A percentile compares a stretch with the other conserved stretches of the same genome.
These are phyloP conservation scores for Peromyscus nudipes DNA, from an alignment of 2,797 vertebrate species.

Conservation along the genomic window DNA sequence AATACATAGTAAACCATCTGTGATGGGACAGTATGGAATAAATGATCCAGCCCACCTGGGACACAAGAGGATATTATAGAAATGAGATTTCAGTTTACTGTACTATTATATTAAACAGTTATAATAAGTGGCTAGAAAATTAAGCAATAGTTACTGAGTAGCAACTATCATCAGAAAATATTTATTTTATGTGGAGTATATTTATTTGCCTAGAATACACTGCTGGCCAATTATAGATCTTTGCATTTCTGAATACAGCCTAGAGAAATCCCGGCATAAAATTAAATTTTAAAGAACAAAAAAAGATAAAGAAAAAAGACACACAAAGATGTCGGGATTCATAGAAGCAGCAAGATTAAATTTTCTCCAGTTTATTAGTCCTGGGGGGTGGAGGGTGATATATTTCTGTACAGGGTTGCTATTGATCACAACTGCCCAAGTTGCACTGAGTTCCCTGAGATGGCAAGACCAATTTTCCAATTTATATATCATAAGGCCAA, in stretches of 20 bases:
- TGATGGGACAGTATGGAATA: neutral
- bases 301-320: neutral
- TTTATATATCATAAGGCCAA: conserved; percentile 46
- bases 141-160: neutral
- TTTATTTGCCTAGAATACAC: neutral
- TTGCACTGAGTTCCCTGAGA: conserved; percentile 47
- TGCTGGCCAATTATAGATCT: neutral
- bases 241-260: neutral
- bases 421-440: conserved; percentile 6
- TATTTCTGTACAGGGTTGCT: neutral
- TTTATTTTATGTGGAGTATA: neutral
- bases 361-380: neutral
- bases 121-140: neutral
- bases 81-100: neutral
- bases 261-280: neutral
- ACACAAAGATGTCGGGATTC: neutral
- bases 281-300: neutral
- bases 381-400: neutral
- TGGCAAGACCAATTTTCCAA: conserved; percentile 37
- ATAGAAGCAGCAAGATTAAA: neutral
- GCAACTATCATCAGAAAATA: neutral
- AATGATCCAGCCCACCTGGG: neutral
- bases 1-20: neutral
- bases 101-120: neutral
- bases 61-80: neutral